Conservation (phyloP, 2,797 vertebrate species). For the Trachurus trachurus region DNA sequence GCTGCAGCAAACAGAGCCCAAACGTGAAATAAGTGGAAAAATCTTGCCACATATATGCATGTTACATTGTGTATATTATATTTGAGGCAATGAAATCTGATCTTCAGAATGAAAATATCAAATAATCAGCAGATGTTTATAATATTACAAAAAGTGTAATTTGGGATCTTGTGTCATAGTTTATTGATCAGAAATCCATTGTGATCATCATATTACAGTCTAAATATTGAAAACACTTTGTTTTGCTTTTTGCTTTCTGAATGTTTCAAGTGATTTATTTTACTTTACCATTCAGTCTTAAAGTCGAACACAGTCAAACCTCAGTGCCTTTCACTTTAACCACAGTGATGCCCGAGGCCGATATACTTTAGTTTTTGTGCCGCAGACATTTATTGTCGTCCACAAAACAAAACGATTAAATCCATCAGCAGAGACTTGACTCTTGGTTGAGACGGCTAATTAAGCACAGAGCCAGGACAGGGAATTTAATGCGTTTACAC, state of each 20-base stretch:
- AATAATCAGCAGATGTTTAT: neutral
- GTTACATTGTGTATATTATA: neutral
- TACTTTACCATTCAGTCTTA: neutral
- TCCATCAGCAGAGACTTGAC: neutral
- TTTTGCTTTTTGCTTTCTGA: neutral
- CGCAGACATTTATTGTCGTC: neutral
- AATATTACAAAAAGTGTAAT: neutral
- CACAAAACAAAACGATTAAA: neutral
- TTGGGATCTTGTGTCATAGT: neutral
- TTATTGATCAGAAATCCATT: neutral
- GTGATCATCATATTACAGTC: neutral
- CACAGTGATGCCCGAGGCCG: neutral
- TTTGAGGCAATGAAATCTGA: neutral
- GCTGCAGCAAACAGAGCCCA: slow-evolving; percentile 13
- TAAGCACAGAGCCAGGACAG: neutral
- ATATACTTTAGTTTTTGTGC: neutral
- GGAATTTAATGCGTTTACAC: neutral
- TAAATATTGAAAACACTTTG: neutral
- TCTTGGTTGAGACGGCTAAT: neutral
- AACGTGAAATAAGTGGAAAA: slow-evolving; percentile 35
- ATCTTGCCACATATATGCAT: neutral
- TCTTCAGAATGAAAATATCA: neutral
- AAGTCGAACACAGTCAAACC: neutral
- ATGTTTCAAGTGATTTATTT: neutral
- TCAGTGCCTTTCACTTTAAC: neutral